These are phyloP conservation scores for Forficula auricularia DNA, from an alignment of 1,140 invertebrate genomes.

Conservation along the genomic window DNA sequence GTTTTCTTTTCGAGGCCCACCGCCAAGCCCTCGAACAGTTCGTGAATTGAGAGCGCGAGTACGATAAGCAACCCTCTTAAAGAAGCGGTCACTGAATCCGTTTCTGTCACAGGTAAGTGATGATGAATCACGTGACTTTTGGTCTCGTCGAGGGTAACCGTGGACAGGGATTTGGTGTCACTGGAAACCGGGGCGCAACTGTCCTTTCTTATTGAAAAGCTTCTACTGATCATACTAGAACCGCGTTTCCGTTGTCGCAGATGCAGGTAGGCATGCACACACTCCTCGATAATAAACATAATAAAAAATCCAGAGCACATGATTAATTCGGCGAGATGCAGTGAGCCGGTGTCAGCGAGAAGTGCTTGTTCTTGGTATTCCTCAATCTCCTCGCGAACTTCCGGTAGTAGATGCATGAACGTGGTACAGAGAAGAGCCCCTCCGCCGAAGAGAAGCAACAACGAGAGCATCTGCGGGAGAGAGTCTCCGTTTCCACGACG, in stretches of 20 bases:
- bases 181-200: not conserved
- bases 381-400: constrained; percentile 54
- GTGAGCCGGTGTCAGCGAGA: constrained; percentile 29
- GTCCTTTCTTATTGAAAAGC: constrained; percentile 15
- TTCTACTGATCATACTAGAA: constrained; percentile 3
- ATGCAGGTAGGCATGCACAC: constrained; percentile 50
- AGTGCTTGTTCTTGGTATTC: constrained; percentile 29
- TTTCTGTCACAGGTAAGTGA: not conserved
- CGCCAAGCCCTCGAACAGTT: constrained; percentile 79
- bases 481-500: not conserved
- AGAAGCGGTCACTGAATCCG: constrained; percentile 25
- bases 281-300: constrained; percentile 69
- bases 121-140: not conserved
- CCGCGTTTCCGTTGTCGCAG: constrained; percentile 14
- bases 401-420: constrained; percentile 76
- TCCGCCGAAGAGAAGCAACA: constrained; percentile 72
- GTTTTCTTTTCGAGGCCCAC: constrained; percentile 59
- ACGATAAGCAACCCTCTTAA: constrained; percentile 61
- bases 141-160: not conserved
- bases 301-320: constrained; percentile 60
- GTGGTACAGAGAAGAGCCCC: constrained; percentile 80
- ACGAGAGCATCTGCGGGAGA: constrained; percentile 24
- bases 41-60: constrained; percentile 73
- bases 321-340: constrained; percentile 50
- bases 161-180: constrained; percentile 8